Conservation (phyloP, 2,797 vertebrate genomes). For the Esox masquinongy region DNA sequence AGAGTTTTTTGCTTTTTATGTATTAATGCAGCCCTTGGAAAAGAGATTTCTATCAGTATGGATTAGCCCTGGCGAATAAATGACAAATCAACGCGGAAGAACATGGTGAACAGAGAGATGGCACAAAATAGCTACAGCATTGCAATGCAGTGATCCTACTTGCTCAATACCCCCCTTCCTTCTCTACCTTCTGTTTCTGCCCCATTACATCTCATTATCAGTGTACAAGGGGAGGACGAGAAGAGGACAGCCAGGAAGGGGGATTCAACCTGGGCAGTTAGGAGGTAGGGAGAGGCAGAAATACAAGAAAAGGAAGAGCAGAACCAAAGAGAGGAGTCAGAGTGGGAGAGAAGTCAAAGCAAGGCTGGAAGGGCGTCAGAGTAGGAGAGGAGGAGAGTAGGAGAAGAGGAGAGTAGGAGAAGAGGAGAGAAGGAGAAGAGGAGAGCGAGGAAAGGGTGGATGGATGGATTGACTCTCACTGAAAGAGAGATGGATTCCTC, state of each 20-base stretch:
- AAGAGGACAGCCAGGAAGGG: not conserved
- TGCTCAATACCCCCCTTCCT: slow-evolving; percentile 32
- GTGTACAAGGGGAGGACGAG: slow-evolving; percentile 15
- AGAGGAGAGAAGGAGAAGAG: not conserved
- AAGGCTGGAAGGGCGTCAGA: not conserved
- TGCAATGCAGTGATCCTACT: slow-evolving; percentile 24
- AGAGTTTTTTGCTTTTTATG: too few relatives aligned
- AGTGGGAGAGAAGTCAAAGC: not conserved
- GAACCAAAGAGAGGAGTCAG: slow-evolving; percentile 1
- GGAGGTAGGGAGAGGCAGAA: not conserved
- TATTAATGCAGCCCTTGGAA: not conserved
- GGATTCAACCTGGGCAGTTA: slow-evolving; percentile 13
- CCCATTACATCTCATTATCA: slow-evolving; percentile 62
- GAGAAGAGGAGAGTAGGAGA: slow-evolving; percentile 15
- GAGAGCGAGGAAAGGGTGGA: not conserved
- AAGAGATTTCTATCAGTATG: not conserved
- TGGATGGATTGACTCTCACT: slow-evolving; percentile 47
- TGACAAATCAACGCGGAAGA: not conserved
- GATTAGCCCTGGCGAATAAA: not conserved
- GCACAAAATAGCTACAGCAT: not conserved
- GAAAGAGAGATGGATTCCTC: slow-evolving; percentile 22
- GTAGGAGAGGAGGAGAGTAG: slow-evolving; percentile 11
- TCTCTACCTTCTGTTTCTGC: slow-evolving; percentile 56
- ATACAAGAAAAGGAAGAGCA: not conserved
- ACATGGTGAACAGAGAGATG: not conserved